Base-by-base conservation (phyloP, 2,797 vertebrate genomes). In the Naso thynnoides region DNA sequence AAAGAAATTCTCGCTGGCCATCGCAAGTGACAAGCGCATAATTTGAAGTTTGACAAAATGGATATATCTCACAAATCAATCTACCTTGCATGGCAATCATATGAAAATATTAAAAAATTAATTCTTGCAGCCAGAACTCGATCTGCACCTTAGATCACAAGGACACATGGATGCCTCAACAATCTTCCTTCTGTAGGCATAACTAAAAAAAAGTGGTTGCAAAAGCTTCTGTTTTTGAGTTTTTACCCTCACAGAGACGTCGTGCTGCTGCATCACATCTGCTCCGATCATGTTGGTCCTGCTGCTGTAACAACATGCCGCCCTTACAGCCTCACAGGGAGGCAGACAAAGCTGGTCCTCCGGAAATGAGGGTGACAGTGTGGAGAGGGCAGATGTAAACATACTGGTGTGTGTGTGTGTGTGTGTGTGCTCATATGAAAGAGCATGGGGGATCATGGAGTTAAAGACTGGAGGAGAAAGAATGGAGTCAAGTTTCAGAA, bases 341-440 rank as follows among this genome's bases (percentile, higher is more conserved):
- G 41, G 24, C 29, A 85, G 88, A 90, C 84, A 86, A 83, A 91
- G 89, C 87, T 72, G 78, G 3, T 19, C 38, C 85, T 70, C 52
- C 78, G 88, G 92, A 94, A 91, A 92, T 90, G 78, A 89, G 89
- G 91, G 89, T 87, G 85, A 84, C 81, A 86, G 81, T 79, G 80
- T 31, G 73, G 68, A 85, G 85, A 85, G 42, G 29, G 24, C 65
- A 76, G 78, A 87, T 84, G 83, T 90, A 91, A 91, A 91, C 87
- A 91, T 87, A 80, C 73, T 73, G 83, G 84, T 74, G 64, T 49
- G 69, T 66, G 47, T 50, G 48, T 49, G 38, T 27, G 29, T 63
- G 23, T 62, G 44, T 49, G 31, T 49, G n/a, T 54, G 62, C 65
- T 52, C 50, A 56, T 42, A 45, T 79, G 52, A 61, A 71, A 55